Percentiles rank a stretch among this genome's conserved stretches.
Evolutionary conservation across 1,140 invertebrate species (phyloP).

Genomic region (Aporrectodea caliginosa): DNA sequence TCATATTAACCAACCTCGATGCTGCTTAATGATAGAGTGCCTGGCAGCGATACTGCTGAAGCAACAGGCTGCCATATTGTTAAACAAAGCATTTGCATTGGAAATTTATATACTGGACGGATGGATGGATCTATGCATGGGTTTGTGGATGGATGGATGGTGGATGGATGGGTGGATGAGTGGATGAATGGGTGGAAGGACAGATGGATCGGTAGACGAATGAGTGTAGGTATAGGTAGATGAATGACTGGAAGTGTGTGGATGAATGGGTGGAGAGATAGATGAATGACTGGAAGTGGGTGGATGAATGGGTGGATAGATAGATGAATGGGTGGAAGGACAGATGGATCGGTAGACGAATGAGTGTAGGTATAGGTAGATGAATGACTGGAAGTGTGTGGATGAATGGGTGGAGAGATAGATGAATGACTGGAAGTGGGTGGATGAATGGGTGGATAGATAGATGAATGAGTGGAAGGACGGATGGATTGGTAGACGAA

Average conservation of each 20-base stretch:
- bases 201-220: no score
- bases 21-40: no score
- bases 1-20: no score
- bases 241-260: background rate
- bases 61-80: no score
- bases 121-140: no score
- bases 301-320: background rate
- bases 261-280: background rate
- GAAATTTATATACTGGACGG: no score
- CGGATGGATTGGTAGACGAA: background rate
- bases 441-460: background rate
- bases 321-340: background rate
- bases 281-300: background rate
- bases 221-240: background rate
- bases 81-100: no score
- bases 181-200: no score
- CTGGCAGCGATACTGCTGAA: no score
- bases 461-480: background rate
- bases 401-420: background rate
- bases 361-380: no score
- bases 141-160: no score
- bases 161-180: no score
- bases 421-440: background rate
- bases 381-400: background rate
- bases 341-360: background rate